Evolutionary conservation across 2,888 invertebrate genomes (phyloP).

Genomic region (Apotomis capreana): DNA sequence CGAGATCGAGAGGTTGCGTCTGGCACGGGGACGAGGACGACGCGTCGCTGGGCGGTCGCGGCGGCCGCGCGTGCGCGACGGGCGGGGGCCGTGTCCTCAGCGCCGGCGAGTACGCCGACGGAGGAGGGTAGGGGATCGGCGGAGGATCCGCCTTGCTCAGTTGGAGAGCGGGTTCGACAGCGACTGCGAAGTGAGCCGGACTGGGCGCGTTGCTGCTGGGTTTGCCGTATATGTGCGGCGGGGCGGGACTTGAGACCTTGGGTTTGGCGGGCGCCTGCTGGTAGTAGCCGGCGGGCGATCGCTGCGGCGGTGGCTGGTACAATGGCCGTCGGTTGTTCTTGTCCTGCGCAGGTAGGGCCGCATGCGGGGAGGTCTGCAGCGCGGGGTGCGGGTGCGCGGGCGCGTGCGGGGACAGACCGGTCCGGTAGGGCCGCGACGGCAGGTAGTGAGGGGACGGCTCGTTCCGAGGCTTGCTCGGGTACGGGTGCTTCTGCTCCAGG

Average conservation of each 20-base stretch:
- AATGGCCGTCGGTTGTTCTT: slow-evolving; percentile 59
- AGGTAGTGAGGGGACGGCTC: slow-evolving; percentile 83
- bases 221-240: slow-evolving; percentile 89
- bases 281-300: slow-evolving; percentile 78
- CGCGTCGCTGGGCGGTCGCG: slow-evolving; percentile 66
- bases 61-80: slow-evolving; percentile 80
- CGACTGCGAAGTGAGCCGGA: slow-evolving; percentile 74
- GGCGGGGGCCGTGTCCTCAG: slow-evolving; percentile 78
- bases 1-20: slow-evolving; percentile 91
- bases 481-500: slow-evolving; percentile 83
- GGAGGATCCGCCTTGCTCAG: slow-evolving; percentile 82
- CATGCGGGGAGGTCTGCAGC: slow-evolving; percentile 74
- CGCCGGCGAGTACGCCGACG: slow-evolving; percentile 68
- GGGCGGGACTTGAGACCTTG: slow-evolving; percentile 90
- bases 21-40: slow-evolving; percentile 82
- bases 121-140: slow-evolving; percentile 75
- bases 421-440: slow-evolving; percentile 75
- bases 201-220: slow-evolving; percentile 75
- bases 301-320: slow-evolving; percentile 69
- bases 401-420: slow-evolving; percentile 81
- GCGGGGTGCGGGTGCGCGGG: slow-evolving; percentile 79
- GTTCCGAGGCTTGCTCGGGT: slow-evolving; percentile 83
- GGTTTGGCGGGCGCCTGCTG: slow-evolving; percentile 82
- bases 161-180: slow-evolving; percentile 77
- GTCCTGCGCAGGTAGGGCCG: slow-evolving; percentile 62